Base-by-base conservation (phyloP, 2,888 invertebrate genomes). In the Eristalis pertinax region DNA sequence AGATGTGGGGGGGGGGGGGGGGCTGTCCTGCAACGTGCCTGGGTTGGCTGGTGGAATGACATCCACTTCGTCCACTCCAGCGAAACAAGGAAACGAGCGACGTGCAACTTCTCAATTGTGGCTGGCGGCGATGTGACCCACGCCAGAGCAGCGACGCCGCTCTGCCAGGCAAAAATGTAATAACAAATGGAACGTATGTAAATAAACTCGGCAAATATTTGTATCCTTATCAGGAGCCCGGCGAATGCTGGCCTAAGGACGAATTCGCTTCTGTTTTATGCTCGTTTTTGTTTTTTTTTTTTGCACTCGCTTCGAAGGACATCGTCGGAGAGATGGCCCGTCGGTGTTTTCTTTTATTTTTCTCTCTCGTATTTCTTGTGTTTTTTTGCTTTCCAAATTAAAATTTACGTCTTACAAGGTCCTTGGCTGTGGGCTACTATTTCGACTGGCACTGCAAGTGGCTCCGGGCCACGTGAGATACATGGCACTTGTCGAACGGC, bases 171-270 rank as follows among this genome's bases (percentile, higher is more conserved):
- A 68, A 80, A 79, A 88, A 84, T 50, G 69, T 88, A 88, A 88
- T 88, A 88, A 77, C 70, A 84, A 76, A 79, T 76, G 80, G 74
- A 73, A 84, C 58, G 68, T 64, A 84, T 76, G 68, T 76, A 84
- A 87, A 80, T 83, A 87, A 75, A 87, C 76, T 73, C 79, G 22
- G 22, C 76, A 87, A 84, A 87, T 84, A 84, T 87, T 87, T 87
- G 79, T 87, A 84, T 87, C 72, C 69, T 56, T 84, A 86, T 83
- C 74, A 79, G 41, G 65, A 68, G 56, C 38, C 41, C 19, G 67
- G 70, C 78, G 76, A 76, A 84, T 50, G 76, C 64, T 80, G 63
- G 76, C 67, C 78, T 64, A 24, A 69, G 84, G 76, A 84, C 68
- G 60, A 60, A 24, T 76, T 72, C 74, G n/a, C 79, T 84, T 74